Conservation (phyloP, 2,797 vertebrate genomes). For the Gorsachius magnificus region DNA sequence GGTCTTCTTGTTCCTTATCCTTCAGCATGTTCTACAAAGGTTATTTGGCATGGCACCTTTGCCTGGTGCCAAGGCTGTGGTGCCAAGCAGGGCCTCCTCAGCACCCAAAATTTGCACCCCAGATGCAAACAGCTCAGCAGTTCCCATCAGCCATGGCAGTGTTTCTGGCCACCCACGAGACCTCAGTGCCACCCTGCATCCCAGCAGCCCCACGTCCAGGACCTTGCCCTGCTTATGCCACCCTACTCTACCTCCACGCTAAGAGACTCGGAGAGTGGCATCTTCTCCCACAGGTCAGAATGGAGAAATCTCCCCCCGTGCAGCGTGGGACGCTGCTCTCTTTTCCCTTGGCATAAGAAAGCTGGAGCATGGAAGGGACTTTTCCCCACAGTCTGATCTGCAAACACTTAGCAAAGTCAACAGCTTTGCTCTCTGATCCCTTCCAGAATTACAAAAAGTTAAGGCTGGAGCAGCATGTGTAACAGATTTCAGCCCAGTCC, state of each 20-base stretch:
- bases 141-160: neutral
- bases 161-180: neutral
- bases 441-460: neutral
- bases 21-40: neutral
- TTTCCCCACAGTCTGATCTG: neutral
- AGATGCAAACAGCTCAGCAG: neutral
- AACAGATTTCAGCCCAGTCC: neutral
- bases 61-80: neutral
- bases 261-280: neutral
- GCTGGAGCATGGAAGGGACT: neutral
- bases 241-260: too few relatives aligned
- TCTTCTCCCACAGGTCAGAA: neutral
- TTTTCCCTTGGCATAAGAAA: neutral
- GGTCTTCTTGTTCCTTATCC: neutral
- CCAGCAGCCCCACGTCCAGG: neutral
- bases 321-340: accelerated
- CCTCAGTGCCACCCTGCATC: neutral
- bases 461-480: neutral
- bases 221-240: neutral
- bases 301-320: accelerated
- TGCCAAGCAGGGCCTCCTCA: neutral
- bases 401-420: neutral
- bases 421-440: constrained; percentile 10
- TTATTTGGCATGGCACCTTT: neutral
- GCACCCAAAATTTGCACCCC: neutral